These are phyloP conservation scores for Corticium candelabrum DNA, from an alignment of 37 sponge, comb jelly and placozoan species.

Conservation along the genomic window DNA sequence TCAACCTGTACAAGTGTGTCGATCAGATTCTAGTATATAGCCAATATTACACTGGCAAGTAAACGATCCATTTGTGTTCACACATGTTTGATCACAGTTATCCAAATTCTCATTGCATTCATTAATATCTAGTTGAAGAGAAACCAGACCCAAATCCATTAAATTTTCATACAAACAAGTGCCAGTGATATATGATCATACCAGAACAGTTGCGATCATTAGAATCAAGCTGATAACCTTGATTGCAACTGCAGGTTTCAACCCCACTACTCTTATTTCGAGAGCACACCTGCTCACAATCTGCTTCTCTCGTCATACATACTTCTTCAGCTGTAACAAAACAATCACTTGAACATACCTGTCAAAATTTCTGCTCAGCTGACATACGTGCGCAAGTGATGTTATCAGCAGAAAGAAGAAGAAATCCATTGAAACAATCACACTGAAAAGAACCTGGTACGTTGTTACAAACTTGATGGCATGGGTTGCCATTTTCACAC, in stretches of 20 bases:
- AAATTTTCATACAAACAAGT: constrained; percentile 12
- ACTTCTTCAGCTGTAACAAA: too few species aligned
- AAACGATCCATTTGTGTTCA: constrained; percentile 8
- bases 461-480: too few species aligned
- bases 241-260: constrained; percentile 7
- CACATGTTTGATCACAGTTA: constrained; percentile 15
- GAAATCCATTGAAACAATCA: constrained; percentile 23
- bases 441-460: too few species aligned
- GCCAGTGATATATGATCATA: too few species aligned
- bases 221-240: constrained; percentile 1
- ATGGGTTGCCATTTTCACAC: too few species aligned
- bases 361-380: not conserved
- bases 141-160: not conserved
- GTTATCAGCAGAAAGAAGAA: constrained; percentile 15
- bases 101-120: constrained; percentile 16
- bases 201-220: constrained; percentile 12
- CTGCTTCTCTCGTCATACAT: too few species aligned
- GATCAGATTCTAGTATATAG: not conserved
- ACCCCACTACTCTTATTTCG: not conserved
- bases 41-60: constrained; percentile 12
- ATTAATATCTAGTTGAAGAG: constrained; percentile 5
- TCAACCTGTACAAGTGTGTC: not conserved
- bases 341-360: too few species aligned
- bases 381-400: constrained; percentile 32
- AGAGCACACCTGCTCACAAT: constrained; percentile 16